Base-by-base conservation (phyloP, 2,113 vertebrate species). In the Platanista minor region DNA sequence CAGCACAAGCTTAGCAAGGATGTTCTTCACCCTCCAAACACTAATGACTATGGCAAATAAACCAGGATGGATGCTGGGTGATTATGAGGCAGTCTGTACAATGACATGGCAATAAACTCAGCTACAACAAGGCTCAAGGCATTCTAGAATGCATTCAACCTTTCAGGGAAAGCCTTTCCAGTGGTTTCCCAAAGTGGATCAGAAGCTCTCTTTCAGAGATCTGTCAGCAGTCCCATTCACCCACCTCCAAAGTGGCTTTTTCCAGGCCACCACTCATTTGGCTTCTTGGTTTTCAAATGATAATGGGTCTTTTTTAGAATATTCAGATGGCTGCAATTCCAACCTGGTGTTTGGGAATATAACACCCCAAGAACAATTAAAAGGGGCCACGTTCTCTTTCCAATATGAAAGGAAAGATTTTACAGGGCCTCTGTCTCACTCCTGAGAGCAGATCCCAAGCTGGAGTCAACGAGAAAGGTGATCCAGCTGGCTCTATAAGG, bases 1-100 rank as follows among this genome's bases (percentile, higher is more conserved):
- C 98, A 99, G 99, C 98, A 99, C 98, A 99, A 99, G 99, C 99
- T 99, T 98, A 99, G 99, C 99, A 99, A 98, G 98, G 98, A 99
- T 99, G 99, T 98, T 94, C 97, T 98, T 98, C 98, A 99, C 98
- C 98, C 98, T 98, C 98, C 98, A 99, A 99, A 99, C 99, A 99
- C 99, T 99, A 98, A 98, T 98, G 98, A 98, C 97, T 97, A 98
- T 88, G 96, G 97, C 98, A 98, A 98, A 98, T 98, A 98, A 98
- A 98, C 97, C 98, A 98, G 93, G 96, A 98, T 97, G 97, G 91
- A 97, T 98, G 98, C 97, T 97, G 97, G 98, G 98, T 98, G 99
- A 98, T 95, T 97, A 97, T 94, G 97, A 98, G 97, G 98, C 95
- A 97, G 97, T 29, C 96, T 98, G 90, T 98, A 98, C 97, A 97